Evolutionary conservation across 1,140 invertebrate species (phyloP).

Genomic region (Monomorium pharaonis): DNA sequence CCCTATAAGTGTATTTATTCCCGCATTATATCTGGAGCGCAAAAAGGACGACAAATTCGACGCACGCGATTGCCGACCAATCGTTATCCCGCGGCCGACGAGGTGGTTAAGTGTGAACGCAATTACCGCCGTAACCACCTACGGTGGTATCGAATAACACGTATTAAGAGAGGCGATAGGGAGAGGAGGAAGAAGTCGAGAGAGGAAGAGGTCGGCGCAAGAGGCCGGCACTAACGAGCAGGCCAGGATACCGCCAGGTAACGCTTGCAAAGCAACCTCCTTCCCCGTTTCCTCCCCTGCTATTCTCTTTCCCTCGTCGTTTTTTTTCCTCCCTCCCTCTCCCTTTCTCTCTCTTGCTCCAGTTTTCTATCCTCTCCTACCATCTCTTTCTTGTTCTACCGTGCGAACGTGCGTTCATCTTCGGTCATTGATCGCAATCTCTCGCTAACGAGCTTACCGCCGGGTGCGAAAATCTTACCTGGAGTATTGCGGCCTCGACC

Average conservation of each 20-base stretch:
- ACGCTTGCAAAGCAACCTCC: conserved; percentile 74
- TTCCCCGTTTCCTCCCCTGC: conserved; percentile 50
- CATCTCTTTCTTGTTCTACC: conserved; percentile 60
- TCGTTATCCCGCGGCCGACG: conserved; percentile 70
- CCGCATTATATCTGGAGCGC: conserved; percentile 27
- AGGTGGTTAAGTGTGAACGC: conserved; percentile 82
- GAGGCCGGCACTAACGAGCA: conserved; percentile 79
- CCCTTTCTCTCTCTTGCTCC: conserved; percentile 2
- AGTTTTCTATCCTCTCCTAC: conserved; percentile 24
- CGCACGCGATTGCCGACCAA: conserved; percentile 56
- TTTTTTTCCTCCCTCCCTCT: neutral
- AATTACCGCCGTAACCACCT: conserved; percentile 82
- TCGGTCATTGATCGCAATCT: conserved; percentile 84
- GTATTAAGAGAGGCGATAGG: conserved; percentile 73
- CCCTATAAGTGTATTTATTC: conserved; percentile 45
- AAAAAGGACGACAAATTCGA: conserved; percentile 49
- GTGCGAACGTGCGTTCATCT: conserved; percentile 83
- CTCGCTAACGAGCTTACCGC: conserved; percentile 82
- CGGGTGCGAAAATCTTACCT: conserved; percentile 81
- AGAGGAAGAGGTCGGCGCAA: conserved; percentile 27
- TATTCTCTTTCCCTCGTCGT: neutral
- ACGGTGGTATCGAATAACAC: conserved; percentile 82
- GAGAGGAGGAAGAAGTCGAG: conserved; percentile 3
- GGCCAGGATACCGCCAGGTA: conserved; percentile 56
- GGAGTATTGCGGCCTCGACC: conserved; percentile 63